Evolutionary conservation across 2,113 vertebrate genomes (phyloP).

Genomic region (Cyanistes caeruleus): DNA sequence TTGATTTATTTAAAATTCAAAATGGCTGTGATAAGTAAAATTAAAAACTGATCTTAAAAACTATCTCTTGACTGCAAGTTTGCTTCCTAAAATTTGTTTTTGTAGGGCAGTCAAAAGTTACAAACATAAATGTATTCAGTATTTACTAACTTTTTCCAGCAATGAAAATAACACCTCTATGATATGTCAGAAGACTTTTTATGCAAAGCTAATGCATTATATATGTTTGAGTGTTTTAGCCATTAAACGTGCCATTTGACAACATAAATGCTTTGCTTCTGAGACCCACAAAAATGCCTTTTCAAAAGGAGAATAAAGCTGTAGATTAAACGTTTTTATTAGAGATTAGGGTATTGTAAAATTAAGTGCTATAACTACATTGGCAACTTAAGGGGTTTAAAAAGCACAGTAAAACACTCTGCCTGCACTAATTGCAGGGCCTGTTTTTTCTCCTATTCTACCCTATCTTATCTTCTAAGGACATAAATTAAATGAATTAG

Average conservation of each 20-base stretch:
- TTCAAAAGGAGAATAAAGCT: neutral
- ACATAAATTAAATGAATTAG: neutral
- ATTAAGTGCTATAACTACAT: neutral
- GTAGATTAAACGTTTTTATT: neutral
- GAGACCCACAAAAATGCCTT: neutral
- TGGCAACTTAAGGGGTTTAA: neutral
- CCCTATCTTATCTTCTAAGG: neutral
- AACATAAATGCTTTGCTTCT: neutral
- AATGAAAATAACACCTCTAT: neutral
- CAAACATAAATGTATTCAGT: neutral
- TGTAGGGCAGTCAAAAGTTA: neutral
- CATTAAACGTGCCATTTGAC: neutral
- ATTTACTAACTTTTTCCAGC: neutral
- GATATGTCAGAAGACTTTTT: neutral
- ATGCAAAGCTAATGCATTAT: neutral
- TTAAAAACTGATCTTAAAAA: neutral
- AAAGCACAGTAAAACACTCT: neutral
- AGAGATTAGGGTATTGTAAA: constrained; percentile 22
- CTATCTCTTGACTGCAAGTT: neutral
- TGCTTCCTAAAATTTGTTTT: neutral
- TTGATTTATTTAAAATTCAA: too few species aligned
- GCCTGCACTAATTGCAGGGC: neutral
- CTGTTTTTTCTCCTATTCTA: neutral
- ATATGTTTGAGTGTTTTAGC: neutral
- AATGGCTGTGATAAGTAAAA: neutral